Base-by-base conservation (phyloP, 2,888 invertebrate genomes). In the Hipparchia semele region DNA sequence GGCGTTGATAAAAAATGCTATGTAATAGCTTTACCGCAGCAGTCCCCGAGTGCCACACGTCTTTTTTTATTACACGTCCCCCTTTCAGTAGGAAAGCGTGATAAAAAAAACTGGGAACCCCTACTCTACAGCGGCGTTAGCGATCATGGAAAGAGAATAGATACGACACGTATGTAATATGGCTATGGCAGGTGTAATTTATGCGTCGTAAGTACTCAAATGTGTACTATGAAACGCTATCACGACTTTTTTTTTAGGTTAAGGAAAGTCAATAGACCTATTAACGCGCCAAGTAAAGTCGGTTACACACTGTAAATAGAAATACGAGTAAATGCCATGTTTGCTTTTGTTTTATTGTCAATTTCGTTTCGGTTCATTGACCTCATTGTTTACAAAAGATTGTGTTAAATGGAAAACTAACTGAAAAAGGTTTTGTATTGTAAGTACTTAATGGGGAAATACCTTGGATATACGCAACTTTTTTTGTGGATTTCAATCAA, bases 171-270 rank as follows among this genome's bases (percentile, higher is more conserved):
- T 23, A 23, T 23, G 23, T 23, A 23, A 23, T 23, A 23, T 23
- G 23, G 23, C 23, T 23, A 23, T 23, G 23, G 23, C 23, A 23
- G 23, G 23, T 23, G 65, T 75, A 75, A 75, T 73, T 73, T 69
- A 71, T 54, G 61, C 72, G 68, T 49, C 39, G 64, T 23, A 23
- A 23, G 23, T 58, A 67, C 62, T 71, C 61, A 67, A 71, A 68
- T 69, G 69, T 73, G 58, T 71, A 49, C 46, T 62, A 33, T 69
- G 66, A 53, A 62, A 61, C 67, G 71, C 67, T 75, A 75, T 73
- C 75, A 54, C 65, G 68, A 51, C 72, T 77, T 75, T 76, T 77
- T 76, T 77, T 77, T 74, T 75, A 75, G 75, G 76, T 76, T 75
- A 76, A 75, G 73, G 70, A 73, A 75, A 76, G 73, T 70, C 68